Base-by-base conservation (phyloP, 2,888 invertebrate genomes). In the Tipula unca region DNA sequence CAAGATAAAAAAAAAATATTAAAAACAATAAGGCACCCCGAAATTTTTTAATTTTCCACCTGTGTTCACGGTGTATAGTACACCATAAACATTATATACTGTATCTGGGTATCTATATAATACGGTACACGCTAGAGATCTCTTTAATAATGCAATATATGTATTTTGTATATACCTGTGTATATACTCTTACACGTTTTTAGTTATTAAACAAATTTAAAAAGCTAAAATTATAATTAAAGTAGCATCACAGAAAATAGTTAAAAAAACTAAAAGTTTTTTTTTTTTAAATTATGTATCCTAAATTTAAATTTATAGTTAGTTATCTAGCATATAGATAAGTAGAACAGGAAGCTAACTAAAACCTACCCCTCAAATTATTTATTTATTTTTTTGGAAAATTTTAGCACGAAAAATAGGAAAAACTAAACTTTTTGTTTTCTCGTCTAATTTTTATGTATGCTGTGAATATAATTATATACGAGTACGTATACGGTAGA, bases 121-220 rank as follows among this genome's bases (percentile, higher is more conserved):
- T 10, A 69, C 10, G 25, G 25, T 54, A 69, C 48, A 5, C 17
- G 17, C 13, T 13, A n/a, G 48, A 48, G 20, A 48, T 48, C 13
- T 25, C 10, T 25, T 69, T 25, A 20, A 10, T 54, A 54, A 69
- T 69, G 69, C 69, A 69, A 69, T 25, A 69, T 25, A 3, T 69
- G 10, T 25, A n/a, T 39, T 39, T n/a, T 35, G 35, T 39, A 39
- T 6, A 48, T 48, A 48, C 17, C 48, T 48, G n/a, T 48, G n/a
- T 48, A 17, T 17, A 3, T 69, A 69, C 69, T n/a, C n/a, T n/a
- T n/a, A n/a, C n/a, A n/a, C n/a, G 25, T 10, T 20, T 69, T 69
- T 69, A 20, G 69, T 69, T 69, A 69, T 69, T 69, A 69, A 69
- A 69, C 69, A 69, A 69, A 69, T 69, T n/a, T 69, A 69, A 69